Conservation (phyloP, 2,888 invertebrate species). For the Osedax fenrisi region DNA sequence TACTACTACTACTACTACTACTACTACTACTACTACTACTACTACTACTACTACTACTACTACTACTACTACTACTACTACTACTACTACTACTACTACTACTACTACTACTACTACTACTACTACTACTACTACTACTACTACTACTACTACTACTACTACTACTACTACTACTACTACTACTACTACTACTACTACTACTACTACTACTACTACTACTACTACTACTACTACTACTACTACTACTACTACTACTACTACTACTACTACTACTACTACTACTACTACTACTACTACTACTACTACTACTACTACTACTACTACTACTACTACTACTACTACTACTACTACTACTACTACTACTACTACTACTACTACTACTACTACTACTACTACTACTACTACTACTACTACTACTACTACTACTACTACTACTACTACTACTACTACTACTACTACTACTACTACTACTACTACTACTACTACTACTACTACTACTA, state of each 20-base stretch:
- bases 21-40: slow-evolving; percentile 13
- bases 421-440: slow-evolving; percentile 26
- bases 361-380: slow-evolving; percentile 24
- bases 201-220: background rate
- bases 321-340: background rate
- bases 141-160: slow-evolving; percentile 1
- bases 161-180: slow-evolving; percentile 4
- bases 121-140: slow-evolving; percentile 16
- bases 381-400: slow-evolving; percentile 21
- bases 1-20: slow-evolving; percentile 29
- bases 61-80: slow-evolving; percentile 15
- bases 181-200: slow-evolving; percentile 24
- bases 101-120: background rate
- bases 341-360: slow-evolving; percentile 3
- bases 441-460: slow-evolving; percentile 19
- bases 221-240: background rate
- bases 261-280: background rate
- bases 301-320: background rate
- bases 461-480: background rate
- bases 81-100: background rate
- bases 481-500: no score
- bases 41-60: slow-evolving; percentile 16
- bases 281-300: background rate
- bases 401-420: slow-evolving; percentile 7
- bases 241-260: background rate